Evolutionary conservation across 2,888 invertebrate genomes (phyloP), one percentile per base, ranked within the genome.

Genomic region (Noctua janthe): DNA sequence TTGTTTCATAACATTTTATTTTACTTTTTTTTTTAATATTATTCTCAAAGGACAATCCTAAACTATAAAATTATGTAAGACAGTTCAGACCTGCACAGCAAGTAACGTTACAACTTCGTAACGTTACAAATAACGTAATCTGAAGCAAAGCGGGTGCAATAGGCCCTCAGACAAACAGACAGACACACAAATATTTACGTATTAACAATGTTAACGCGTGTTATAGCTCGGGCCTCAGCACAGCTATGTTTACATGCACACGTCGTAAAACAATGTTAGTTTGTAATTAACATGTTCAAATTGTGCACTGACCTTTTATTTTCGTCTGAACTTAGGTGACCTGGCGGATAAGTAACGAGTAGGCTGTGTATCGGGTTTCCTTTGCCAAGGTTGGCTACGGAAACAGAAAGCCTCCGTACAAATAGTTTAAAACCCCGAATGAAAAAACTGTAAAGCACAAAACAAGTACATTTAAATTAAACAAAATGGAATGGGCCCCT

Each of bases 101-200:
- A 73, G 62, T 62, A 82, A 80, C 51, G 17, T 69, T 54, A 76
- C 70, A 77, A 77, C 7, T 72, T 76, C 76, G 54, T 74, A 75
- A 80, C 51, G n/a, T 69, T 54, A 76, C 70, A 77, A 77, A 77
- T 85, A 79, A 67, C 71, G 80, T 72, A 78, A 86, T 76, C 80
- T 71, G 74, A 85, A 88, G 82, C 84, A 85, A 84, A 81, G 79
- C 89, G 89, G 87, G 88, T 84, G 90, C 88, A 87, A 82, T 87
- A 89, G 84, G 86, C 89, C 80, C 82, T 82, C 88, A 76, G 76
- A 88, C 90, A 88, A 83, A 90, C 91, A 90, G 87, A 90, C 91
- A 85, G 88, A 90, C 90, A 84, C 77, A 87, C 90, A 88, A 92
- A 92, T 91, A 89, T 92, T 92, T 92, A 92, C 88, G 80, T 88